Evolutionary conservation across 1,140 invertebrate genomes (phyloP).

Genomic region (Drosophila asahinai): DNA sequence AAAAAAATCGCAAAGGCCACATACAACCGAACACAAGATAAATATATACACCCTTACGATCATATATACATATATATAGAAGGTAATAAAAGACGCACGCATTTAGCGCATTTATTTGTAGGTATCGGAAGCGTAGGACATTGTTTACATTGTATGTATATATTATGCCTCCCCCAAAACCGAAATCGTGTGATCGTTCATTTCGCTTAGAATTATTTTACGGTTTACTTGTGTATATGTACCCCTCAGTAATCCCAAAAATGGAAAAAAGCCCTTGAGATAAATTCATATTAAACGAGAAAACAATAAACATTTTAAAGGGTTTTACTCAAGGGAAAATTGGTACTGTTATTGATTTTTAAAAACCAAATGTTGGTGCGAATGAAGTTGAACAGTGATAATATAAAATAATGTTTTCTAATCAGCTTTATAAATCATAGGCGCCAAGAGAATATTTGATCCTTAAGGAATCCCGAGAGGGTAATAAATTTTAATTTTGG

Average conservation of each 20-base stretch:
- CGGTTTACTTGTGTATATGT: conserved; percentile 33
- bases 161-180: background rate
- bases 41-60: conserved; percentile 40
- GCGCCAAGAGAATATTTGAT: too few species aligned
- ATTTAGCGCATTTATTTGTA: conserved; percentile 62
- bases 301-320: background rate
- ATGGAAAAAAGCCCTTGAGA: conserved; percentile 16
- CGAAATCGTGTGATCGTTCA: conserved; percentile 11
- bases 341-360: too few species aligned
- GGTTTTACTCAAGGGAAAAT: background rate
- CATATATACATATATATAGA: conserved; percentile 31
- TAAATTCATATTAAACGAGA: conserved; percentile 38
- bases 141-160: conserved; percentile 40
- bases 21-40: conserved; percentile 47
- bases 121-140: conserved; percentile 26
- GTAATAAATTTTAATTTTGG: too few species aligned
- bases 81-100: conserved; percentile 64
- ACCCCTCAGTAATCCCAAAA: conserved; percentile 10
- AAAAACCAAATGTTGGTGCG: too few species aligned
- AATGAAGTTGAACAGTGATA: too few species aligned
- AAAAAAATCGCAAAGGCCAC: conserved; percentile 34
- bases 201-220: conserved; percentile 40
- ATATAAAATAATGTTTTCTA: too few species aligned
- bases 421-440: too few species aligned
- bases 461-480: too few species aligned